A percentile compares a stretch with the other conserved stretches of the same genome.
Evolutionary conservation across 2,113 vertebrate genomes (phyloP).

Genomic region (Leucosticte australis): DNA sequence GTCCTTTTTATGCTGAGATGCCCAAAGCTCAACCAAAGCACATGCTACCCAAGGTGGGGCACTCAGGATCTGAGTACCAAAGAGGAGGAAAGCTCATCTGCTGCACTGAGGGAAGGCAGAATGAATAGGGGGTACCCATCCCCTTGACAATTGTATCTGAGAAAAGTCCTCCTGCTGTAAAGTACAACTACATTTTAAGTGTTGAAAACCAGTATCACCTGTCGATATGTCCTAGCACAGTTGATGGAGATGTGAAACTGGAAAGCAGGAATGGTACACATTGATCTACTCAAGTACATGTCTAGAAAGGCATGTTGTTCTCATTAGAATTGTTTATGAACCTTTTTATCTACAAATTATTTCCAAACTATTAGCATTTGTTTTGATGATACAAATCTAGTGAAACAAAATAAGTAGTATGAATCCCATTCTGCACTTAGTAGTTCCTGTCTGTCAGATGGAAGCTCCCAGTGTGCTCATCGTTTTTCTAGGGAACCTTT

Average conservation of each 20-base stretch:
- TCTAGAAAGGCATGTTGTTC: constrained; percentile 13
- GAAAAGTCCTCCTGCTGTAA: neutral
- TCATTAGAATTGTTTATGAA: neutral
- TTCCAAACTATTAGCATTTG: neutral
- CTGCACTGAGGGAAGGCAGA: neutral
- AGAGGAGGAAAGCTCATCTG: neutral
- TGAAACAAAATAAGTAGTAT: neutral
- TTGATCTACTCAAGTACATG: neutral
- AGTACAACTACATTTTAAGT: neutral
- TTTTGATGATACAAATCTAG: neutral
- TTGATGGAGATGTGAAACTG: neutral
- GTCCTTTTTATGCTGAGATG: neutral
- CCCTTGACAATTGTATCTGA: neutral
- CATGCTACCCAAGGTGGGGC: neutral
- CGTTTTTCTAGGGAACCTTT: neutral
- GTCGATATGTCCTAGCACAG: neutral
- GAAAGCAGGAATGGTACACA: neutral
- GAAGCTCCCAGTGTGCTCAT: neutral
- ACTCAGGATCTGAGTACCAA: neutral
- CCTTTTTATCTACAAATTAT: neutral
- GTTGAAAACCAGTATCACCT: neutral
- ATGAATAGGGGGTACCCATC: neutral
- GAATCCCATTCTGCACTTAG: neutral
- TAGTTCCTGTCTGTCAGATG: neutral
- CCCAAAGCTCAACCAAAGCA: neutral